phyloP scores from a whole-genome alignment of 2,888 invertebrate genomes.

The Bombylius major region DNA sequence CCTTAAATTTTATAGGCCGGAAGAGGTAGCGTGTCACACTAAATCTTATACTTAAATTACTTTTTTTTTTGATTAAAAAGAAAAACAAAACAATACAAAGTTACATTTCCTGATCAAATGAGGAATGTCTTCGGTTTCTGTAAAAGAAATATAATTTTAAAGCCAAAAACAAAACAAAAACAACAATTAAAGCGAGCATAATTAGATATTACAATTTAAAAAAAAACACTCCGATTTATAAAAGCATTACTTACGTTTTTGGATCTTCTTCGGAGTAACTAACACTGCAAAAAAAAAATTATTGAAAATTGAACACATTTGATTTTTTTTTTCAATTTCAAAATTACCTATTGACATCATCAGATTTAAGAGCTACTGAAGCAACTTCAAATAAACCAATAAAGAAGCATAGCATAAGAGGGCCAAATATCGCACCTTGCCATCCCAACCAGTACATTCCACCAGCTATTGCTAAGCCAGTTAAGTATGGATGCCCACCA shows the following conservation, averaged over 20 bases:
- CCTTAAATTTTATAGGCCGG: no score
- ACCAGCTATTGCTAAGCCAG: constrained; percentile 92
- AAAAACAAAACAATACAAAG: neutral
- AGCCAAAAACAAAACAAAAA: neutral
- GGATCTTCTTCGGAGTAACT: constrained; percentile 5
- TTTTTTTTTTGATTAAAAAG: no score
- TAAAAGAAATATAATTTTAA: constrained; percentile 1
- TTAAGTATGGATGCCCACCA: constrained; percentile 91
- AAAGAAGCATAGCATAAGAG: constrained; percentile 84
- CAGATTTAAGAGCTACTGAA: constrained; percentile 47
- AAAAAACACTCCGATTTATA: no score
- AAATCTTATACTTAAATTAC: no score
- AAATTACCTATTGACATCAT: constrained; percentile 26
- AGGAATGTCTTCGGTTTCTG: constrained; percentile 17
- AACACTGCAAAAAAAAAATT: neutral
- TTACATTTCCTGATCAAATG: constrained; percentile 12
- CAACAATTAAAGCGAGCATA: neutral
- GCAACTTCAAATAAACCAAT: constrained; percentile 84
- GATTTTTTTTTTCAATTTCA: neutral
- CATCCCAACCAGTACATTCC: constrained; percentile 95
- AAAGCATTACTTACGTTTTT: constrained; percentile 5
- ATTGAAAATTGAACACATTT: neutral
- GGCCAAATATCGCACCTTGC: constrained; percentile 95
- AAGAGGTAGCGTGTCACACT: no score
- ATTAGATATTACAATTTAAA: neutral